Base-by-base conservation (phyloP, 2,888 invertebrate genomes). In the Drosophila incognita region DNA sequence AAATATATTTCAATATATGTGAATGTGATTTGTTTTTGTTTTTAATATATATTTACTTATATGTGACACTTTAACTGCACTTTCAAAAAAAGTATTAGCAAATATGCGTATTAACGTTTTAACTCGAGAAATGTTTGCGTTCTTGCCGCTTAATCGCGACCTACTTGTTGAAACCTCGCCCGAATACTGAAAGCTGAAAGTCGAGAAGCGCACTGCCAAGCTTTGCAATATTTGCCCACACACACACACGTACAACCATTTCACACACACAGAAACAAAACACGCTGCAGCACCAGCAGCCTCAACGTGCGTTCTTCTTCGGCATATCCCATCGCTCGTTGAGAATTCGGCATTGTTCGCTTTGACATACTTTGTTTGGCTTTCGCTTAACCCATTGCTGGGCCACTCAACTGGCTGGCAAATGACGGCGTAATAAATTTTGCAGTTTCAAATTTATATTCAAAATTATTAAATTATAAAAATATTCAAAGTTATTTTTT, bases 141-240 rank as follows among this genome's bases (percentile, higher is more conserved):
- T 72, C 60, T 29, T 35, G 36, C 69, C 52, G 70, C 36, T 48
- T 33, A 27, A 21, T 58, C 52, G 33, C 77, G 75, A 87, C 87
- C 80, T 76, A 77, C 87, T 88, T 73, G 87, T 75, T 77, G 80
- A 69, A 76, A 71, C 79, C 64, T 75, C 70, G 72, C 58, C 71
- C 78, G 74, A 83, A 75, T 74, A 87, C 90, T 87, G 49, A 54
- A 40, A 60, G 35, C 60, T 31, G 57, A 65, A 63, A 81, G 66
- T 60, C 64, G 29, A 59, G 65, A 69, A 72, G 63, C 67, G 69
- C 72, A 77, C 63, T 69, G 60, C 65, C 53, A 73, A 81, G 79
- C 83, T 80, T 74, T 74, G 74, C 52, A 63, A 33, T 59, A 36
- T 24, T 67, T 46, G 38, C 40, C 61, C 21, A 62, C 52, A 68